These are phyloP conservation scores for Acrobasis suavella DNA, from an alignment of 2,888 invertebrate species.

Conservation along the genomic window DNA sequence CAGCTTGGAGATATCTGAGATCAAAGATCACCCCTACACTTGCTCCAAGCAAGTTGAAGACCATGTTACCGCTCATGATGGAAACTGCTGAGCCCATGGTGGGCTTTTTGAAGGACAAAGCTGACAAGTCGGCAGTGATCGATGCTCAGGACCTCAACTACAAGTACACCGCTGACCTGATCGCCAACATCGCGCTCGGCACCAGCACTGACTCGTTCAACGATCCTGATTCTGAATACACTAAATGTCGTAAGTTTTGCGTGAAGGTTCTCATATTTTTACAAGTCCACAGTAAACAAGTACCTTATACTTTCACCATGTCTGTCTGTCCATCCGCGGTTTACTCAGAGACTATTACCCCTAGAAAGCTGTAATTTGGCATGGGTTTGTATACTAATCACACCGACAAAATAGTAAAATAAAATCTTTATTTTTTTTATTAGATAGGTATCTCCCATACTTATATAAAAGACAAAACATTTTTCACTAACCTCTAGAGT, in stretches of 20 bases:
- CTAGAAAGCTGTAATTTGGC: too few relatives aligned
- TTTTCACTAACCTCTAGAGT: too few relatives aligned
- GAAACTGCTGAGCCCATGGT: neutral
- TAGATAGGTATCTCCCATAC: too few relatives aligned
- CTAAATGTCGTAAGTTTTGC: slow-evolving; percentile 34
- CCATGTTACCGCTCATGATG: slow-evolving; percentile 7
- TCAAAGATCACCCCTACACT: slow-evolving; percentile 37
- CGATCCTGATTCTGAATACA: slow-evolving; percentile 35
- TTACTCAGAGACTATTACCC: too few relatives aligned
- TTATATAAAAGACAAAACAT: too few relatives aligned
- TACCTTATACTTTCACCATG: too few relatives aligned
- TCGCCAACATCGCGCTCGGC: slow-evolving; percentile 39
- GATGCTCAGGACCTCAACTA: slow-evolving; percentile 37
- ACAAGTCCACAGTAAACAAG: too few relatives aligned
- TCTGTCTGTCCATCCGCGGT: too few relatives aligned
- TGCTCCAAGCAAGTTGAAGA: slow-evolving; percentile 20
- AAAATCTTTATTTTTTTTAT: too few relatives aligned
- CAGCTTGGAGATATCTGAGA: slow-evolving; percentile 40
- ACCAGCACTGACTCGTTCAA: slow-evolving; percentile 36
- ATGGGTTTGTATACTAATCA: too few relatives aligned
- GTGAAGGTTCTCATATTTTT: too few relatives aligned
- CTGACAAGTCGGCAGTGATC: neutral
- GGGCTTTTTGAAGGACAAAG: neutral
- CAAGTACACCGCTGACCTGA: slow-evolving; percentile 38
- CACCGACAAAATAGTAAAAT: too few relatives aligned